These are phyloP conservation scores for Rosalia funebris DNA, from an alignment of 2,888 invertebrate species.

Conservation along the genomic window DNA sequence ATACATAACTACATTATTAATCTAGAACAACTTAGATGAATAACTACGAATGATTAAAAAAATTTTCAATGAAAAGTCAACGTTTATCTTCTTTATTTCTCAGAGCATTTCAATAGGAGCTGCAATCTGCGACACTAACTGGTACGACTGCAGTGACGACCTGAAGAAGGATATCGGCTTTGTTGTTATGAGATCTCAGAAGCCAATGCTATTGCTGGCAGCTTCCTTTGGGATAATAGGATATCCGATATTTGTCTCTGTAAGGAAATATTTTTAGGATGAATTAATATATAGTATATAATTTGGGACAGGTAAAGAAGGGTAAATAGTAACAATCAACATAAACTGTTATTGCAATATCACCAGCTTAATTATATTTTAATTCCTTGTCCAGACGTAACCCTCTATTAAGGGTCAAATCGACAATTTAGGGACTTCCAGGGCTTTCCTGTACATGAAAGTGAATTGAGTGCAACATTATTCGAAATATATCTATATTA, in stretches of 20 bases:
- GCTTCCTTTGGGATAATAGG: slow-evolving; percentile 34
- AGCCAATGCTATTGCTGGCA: slow-evolving; percentile 26
- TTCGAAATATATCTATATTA: too few relatives aligned
- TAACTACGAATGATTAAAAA: too few relatives aligned
- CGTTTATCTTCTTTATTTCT: too few relatives aligned
- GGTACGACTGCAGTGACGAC: slow-evolving; percentile 27
- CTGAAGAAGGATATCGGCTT: slow-evolving; percentile 31
- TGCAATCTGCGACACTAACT: slow-evolving; percentile 21
- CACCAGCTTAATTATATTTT: background rate
- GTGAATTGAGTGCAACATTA: background rate
- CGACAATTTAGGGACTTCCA: background rate
- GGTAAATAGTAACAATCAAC: too few relatives aligned
- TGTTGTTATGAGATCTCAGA: slow-evolving; percentile 28
- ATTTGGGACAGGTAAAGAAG: background rate
- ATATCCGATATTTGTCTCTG: slow-evolving; percentile 31
- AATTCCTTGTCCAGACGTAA: too few relatives aligned
- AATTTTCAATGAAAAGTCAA: too few relatives aligned
- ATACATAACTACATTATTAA: too few relatives aligned
- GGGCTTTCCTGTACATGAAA: background rate
- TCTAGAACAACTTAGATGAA: too few relatives aligned
- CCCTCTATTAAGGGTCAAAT: background rate
- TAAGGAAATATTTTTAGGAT: slow-evolving; percentile 1
- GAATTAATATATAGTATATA: background rate
- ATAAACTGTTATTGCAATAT: background rate
- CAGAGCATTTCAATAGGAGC: too few relatives aligned